phyloP scores from a whole-genome alignment of 53 echinoderm and acorn worm genomes.

The Actinopyga echinites region DNA sequence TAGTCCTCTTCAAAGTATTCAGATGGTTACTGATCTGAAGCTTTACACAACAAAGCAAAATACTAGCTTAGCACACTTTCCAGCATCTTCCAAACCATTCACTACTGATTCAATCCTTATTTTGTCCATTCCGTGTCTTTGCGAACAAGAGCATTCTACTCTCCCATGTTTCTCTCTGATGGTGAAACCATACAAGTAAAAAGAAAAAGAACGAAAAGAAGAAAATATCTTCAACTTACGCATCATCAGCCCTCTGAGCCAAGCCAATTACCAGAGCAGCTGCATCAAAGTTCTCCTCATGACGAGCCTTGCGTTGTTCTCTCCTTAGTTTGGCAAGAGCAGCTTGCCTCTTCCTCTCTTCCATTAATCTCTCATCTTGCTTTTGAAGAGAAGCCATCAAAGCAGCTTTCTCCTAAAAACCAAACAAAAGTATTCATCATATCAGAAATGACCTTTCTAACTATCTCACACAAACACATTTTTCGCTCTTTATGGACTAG shows the following conservation, averaged over 20 bases:
- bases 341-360: conserved; percentile 82
- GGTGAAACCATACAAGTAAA: no score
- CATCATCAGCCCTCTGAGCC: conserved; percentile 77
- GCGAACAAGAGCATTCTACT: no score
- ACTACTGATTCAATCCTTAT: no score
- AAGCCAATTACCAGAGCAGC: conserved; percentile 93
- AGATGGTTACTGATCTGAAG: no score
- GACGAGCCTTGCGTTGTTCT: conserved; percentile 88
- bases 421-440: neutral
- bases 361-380: conserved; percentile 68
- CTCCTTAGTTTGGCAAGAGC: conserved; percentile 82
- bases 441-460: neutral
- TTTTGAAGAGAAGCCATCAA: conserved; percentile 69
- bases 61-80: no score
- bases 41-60: no score
- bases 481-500: no score
- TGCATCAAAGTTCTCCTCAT: conserved; percentile 96
- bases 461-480: neutral
- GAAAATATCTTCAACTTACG: conserved; percentile 59
- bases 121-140: no score
- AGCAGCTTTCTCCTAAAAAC: conserved; percentile 81
- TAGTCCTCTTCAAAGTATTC: no score
- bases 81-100: no score
- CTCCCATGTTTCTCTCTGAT: no score
- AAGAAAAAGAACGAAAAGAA: no score